These are phyloP conservation scores for Vannuccia rotundouncinata DNA, from an alignment of 2,888 invertebrate genomes.

Conservation along the genomic window DNA sequence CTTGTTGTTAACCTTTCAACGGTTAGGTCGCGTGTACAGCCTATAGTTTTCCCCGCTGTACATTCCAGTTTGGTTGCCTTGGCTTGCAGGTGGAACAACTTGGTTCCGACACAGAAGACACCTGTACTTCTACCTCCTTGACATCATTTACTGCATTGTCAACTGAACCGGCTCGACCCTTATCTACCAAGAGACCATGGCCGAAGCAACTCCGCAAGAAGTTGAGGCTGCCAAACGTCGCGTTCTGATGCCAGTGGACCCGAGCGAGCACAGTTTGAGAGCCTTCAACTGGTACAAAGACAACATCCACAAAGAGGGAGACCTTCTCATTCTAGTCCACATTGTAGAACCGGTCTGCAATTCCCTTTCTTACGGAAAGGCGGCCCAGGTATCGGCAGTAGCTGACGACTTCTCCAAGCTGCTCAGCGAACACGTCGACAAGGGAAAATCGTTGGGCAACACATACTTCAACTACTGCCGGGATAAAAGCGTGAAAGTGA, in stretches of 20 bases:
- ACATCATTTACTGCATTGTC: neutral
- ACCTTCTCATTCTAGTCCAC: conserved; percentile 30
- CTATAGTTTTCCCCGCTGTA: neutral
- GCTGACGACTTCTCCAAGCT: conserved; percentile 28
- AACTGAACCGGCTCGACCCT: neutral
- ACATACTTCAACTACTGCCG: conserved; percentile 22
- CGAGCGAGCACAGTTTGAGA: conserved; percentile 24
- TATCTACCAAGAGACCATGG: conserved; percentile 14
- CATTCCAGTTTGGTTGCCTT: neutral
- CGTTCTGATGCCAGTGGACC: conserved; percentile 34
- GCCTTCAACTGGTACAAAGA: conserved; percentile 32
- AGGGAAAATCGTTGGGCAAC: conserved; percentile 28
- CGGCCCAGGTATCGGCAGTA: conserved; percentile 13
- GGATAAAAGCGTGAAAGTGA: conserved; percentile 30
- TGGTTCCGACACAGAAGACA: no score
- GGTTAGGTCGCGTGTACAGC: neutral
- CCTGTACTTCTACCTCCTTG: no score
- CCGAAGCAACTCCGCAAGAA: conserved; percentile 18
- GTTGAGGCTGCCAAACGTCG: neutral
- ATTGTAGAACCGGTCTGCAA: conserved; percentile 25
- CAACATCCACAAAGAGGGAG: conserved; percentile 13
- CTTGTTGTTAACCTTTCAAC: neutral
- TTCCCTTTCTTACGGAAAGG: conserved; percentile 25
- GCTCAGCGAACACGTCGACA: conserved; percentile 27
- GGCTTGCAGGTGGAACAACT: neutral